These are phyloP conservation scores for Prunella fulvescens DNA, from an alignment of 2,113 vertebrate species.

Conservation along the genomic window DNA sequence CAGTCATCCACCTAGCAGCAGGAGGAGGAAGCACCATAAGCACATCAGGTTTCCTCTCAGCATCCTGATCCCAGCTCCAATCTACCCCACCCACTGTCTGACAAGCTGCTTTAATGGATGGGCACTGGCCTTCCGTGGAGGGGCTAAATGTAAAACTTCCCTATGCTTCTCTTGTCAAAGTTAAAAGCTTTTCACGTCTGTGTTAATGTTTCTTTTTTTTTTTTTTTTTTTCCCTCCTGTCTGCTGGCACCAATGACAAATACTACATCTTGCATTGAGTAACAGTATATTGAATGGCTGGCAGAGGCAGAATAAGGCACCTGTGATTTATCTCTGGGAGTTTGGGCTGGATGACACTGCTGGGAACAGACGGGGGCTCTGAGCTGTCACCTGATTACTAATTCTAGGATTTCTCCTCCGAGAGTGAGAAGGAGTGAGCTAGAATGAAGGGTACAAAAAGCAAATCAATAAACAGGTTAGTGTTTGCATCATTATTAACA, in stretches of 20 bases:
- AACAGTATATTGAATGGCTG: conserved; percentile 75
- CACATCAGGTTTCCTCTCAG: not conserved
- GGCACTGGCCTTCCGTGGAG: conserved; percentile 50
- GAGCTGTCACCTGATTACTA: conserved; percentile 82
- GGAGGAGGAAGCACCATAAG: not conserved
- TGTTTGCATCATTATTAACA: conserved; percentile 82
- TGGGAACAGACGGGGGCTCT: conserved; percentile 67
- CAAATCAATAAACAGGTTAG: conserved; percentile 86
- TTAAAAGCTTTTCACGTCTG: conserved; percentile 78
- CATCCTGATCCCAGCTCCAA: not conserved
- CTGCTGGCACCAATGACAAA: conserved; percentile 78
- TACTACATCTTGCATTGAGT: conserved; percentile 69
- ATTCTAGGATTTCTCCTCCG: conserved; percentile 77
- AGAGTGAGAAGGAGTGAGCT: conserved; percentile 76
- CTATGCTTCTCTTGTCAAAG: conserved; percentile 71
- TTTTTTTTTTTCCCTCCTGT: conserved; percentile 16
- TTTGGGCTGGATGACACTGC: conserved; percentile 79
- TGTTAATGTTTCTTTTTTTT: conserved; percentile 71
- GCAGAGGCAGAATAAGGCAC: conserved; percentile 72
- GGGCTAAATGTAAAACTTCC: conserved; percentile 76
- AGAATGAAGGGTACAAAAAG: conserved; percentile 82
- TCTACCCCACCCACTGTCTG: not conserved
- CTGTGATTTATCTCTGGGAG: conserved; percentile 77
- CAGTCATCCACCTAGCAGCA: not conserved
- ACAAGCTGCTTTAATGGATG: conserved; percentile 65